Evolutionary conservation across 2,888 invertebrate species (phyloP).

Genomic region (Plagodis pulveraria): DNA sequence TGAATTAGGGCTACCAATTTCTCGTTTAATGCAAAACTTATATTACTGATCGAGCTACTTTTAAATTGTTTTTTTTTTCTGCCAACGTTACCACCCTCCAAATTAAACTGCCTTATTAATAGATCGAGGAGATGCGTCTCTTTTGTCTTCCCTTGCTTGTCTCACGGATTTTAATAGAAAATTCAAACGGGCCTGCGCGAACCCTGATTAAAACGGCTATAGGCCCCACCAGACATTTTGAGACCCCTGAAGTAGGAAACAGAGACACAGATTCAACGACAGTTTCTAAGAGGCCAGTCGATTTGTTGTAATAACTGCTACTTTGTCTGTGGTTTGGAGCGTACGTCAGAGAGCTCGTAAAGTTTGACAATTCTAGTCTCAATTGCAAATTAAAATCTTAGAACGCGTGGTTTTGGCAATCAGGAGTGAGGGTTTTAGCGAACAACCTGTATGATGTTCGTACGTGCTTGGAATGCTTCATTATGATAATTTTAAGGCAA

Average conservation of each 20-base stretch:
- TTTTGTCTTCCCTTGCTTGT: constrained; percentile 70
- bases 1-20: too few species aligned
- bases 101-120: constrained; percentile 82
- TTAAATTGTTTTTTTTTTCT: constrained; percentile 30
- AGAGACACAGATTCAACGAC: background rate
- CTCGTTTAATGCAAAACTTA: too few species aligned
- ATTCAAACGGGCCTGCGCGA: constrained; percentile 72
- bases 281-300: background rate
- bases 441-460: constrained; percentile 8
- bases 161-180: constrained; percentile 78
- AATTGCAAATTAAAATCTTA: constrained; percentile 74
- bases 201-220: constrained; percentile 74
- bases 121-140: constrained; percentile 78
- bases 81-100: constrained; percentile 53
- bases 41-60: too few species aligned
- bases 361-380: constrained; percentile 44
- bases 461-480: constrained; percentile 1
- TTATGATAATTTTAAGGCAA: too few species aligned
- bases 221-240: background rate
- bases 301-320: background rate
- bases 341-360: background rate
- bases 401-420: constrained; percentile 58
- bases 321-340: background rate
- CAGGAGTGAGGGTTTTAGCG: constrained; percentile 16
- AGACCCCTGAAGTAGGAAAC: background rate